phyloP scores from a whole-genome alignment of 2,113 vertebrate species.

The Vireo altiloquus region DNA sequence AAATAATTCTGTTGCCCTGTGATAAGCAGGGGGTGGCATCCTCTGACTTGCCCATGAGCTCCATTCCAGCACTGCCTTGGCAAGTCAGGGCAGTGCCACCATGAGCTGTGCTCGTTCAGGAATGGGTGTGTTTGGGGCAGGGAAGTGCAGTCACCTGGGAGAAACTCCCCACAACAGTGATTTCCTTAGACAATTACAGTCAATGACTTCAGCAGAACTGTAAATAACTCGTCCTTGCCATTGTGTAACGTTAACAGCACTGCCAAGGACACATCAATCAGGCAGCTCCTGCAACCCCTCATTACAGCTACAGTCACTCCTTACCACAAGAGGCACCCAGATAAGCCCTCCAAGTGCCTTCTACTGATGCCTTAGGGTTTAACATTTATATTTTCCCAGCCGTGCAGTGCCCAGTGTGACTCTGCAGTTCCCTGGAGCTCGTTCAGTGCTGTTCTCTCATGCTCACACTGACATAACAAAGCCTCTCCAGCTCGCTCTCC shows the following conservation, averaged over 20 bases:
- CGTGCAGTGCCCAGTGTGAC: too few species aligned
- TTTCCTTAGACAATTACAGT: rapidly evolving
- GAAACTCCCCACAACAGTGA: background rate
- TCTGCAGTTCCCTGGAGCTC: too few species aligned
- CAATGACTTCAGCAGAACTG: background rate
- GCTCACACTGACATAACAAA: too few species aligned
- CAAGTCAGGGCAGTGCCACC: background rate
- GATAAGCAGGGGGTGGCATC: background rate
- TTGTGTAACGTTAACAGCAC: rapidly evolving
- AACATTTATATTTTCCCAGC: too few species aligned
- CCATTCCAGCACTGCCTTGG: background rate
- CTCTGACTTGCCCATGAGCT: background rate
- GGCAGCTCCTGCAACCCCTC: background rate
- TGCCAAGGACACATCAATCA: background rate
- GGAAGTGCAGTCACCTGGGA: background rate
- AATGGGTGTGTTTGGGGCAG: background rate
- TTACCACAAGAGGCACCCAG: background rate
- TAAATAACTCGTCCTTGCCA: background rate
- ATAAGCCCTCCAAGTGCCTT: background rate
- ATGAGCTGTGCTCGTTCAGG: background rate
- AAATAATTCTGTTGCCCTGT: background rate
- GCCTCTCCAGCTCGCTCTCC: too few species aligned
- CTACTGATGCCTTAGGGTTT: too few species aligned
- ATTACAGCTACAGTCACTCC: rapidly evolving
- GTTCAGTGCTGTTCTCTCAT: too few species aligned